Evolutionary conservation across 2,888 invertebrate genomes (phyloP), one percentile per base, ranked within the genome.

Genomic region (Apotomis betuletana): DNA sequence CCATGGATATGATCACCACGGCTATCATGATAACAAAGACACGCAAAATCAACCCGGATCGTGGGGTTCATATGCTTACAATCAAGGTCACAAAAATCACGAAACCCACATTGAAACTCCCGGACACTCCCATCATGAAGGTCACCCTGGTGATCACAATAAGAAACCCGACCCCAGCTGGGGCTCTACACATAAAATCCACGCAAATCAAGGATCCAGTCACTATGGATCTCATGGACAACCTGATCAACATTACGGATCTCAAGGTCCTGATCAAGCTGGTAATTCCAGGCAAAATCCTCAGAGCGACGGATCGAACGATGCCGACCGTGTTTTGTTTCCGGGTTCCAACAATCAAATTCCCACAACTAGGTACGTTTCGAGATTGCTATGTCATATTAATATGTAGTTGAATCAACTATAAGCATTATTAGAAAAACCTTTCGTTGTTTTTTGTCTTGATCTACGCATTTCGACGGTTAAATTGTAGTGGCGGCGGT

Each of bases 311-410:
- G 61, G 27, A 8, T 57, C 15, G 5, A 63, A 62, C n/a, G 49
- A 69, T 15, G 57, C 27, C 12, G 69, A 69, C 44, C 63, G 63
- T 8, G 9, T 69, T 0, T 51, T 69, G 41, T 69, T 63, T 49
- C 69, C 69, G 13, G 52, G 41, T 46, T 57, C 36, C 3, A 55
- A 41, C n/a, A 58, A 57, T n/a, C 41, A 38, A 61, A n/a, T 4
- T 61, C 27, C 61, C 15, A 60, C 67, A 46, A 68, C 62, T n/a
- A 57, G 69, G 69, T 62, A 69, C 49, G 69, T 63, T 38, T 13
- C 12, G 6, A 15, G 15, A 41, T 4, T 41, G 6, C 41, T 41
- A 41, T 41, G 0, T 6, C 41, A 41, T 41, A 6, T 41, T 41
- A 41, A 41, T 41, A 41, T 6, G 5, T 41, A 41, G 41, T 5